Conservation (phyloP, 2,113 vertebrate species). For the Oncorhynchus nerka region DNA sequence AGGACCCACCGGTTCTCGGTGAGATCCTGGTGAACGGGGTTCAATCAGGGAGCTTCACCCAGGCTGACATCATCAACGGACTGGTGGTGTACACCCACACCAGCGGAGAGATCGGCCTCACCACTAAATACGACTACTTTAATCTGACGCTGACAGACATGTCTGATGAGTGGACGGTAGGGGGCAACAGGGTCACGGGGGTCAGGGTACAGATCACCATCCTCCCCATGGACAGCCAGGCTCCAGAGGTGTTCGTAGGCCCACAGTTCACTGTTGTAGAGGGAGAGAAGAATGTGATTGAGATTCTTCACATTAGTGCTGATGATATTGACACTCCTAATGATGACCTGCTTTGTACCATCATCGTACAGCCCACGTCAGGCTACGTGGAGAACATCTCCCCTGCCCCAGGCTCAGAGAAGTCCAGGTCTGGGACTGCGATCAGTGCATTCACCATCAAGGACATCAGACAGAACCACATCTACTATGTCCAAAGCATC, state of each 20-base stretch:
- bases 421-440: slow-evolving; percentile 86
- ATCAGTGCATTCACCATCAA: slow-evolving; percentile 89
- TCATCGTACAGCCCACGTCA: slow-evolving; percentile 83
- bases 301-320: slow-evolving; percentile 75
- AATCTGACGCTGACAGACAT: slow-evolving; percentile 88
- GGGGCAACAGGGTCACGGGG: slow-evolving; percentile 79
- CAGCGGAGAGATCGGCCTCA: slow-evolving; percentile 85
- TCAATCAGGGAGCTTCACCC: slow-evolving; percentile 82
- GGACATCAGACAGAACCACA: slow-evolving; percentile 82
- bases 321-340: slow-evolving; percentile 83
- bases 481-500: slow-evolving; percentile 91
- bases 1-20: slow-evolving; percentile 81
- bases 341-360: slow-evolving; percentile 90
- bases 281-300: slow-evolving; percentile 81
- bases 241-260: slow-evolving; percentile 80
- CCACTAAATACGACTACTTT: slow-evolving; percentile 81
- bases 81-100: slow-evolving; percentile 87
- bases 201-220: slow-evolving; percentile 85
- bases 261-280: slow-evolving; percentile 81
- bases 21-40: slow-evolving; percentile 84
- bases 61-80: slow-evolving; percentile 87
- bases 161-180: slow-evolving; percentile 86
- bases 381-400: slow-evolving; percentile 94
- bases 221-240: slow-evolving; percentile 89
- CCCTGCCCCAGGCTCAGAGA: slow-evolving; percentile 94